Conservation (phyloP, 2,888 invertebrate species). For the Caenorhabditis becei region DNA sequence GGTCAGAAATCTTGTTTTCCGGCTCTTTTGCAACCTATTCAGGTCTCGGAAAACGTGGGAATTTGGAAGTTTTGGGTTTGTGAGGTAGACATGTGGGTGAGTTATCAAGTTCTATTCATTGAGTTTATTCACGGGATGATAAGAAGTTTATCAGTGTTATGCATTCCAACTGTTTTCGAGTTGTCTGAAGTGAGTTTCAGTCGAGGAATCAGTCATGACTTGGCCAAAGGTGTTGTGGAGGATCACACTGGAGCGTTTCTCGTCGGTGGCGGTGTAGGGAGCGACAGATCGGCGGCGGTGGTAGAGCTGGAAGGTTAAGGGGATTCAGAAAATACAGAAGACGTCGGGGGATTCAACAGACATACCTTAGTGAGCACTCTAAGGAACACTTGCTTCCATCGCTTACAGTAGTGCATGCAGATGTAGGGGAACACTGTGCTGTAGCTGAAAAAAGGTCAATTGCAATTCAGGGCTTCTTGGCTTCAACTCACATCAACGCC, state of each 20-base stretch:
- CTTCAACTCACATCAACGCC: conserved; percentile 31
- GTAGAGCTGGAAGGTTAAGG: conserved; percentile 4
- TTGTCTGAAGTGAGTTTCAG: conserved; percentile 32
- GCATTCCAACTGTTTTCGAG: conserved; percentile 26
- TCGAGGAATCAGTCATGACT: conserved; percentile 16
- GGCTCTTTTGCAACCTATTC: too few relatives aligned
- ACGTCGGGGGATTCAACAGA: too few relatives aligned
- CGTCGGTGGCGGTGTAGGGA: conserved; percentile 19
- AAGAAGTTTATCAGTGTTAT: too few relatives aligned
- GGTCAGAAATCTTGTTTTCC: too few relatives aligned
- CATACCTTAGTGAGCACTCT: background rate
- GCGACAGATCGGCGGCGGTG: background rate
- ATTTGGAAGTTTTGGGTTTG: too few relatives aligned
- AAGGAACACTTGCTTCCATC: too few relatives aligned
- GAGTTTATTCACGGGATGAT: too few relatives aligned
- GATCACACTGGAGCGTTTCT: background rate
- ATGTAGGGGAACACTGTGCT: conserved; percentile 38
- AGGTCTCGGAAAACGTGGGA: too few relatives aligned
- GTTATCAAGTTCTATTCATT: too few relatives aligned
- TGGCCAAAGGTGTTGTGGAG: conserved; percentile 28
- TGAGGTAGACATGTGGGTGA: too few relatives aligned
- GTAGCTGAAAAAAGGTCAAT: conserved; percentile 16
- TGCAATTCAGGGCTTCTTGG: background rate
- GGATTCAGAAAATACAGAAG: background rate
- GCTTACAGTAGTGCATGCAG: conserved; percentile 42